phyloP scores from a whole-genome alignment of 2,113 vertebrate genomes.

The Psophia crepitans region DNA sequence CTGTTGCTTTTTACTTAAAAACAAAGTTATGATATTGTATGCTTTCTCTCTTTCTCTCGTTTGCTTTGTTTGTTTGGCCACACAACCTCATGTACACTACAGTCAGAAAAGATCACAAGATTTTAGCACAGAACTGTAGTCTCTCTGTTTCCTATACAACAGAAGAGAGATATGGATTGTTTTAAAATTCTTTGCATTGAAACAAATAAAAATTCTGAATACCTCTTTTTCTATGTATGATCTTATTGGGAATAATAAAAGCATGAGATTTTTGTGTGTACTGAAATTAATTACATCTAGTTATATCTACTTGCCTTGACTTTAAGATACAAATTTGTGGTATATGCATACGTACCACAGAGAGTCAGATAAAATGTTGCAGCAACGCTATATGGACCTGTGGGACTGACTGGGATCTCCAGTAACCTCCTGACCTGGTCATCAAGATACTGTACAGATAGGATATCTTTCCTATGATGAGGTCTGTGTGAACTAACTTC shows the following conservation, averaged over 20 bases:
- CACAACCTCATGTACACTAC: background rate
- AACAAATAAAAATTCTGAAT: background rate
- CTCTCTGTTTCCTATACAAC: background rate
- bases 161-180: background rate
- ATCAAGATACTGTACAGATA: background rate
- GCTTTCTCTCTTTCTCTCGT: background rate
- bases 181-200: background rate
- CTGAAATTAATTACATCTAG: background rate
- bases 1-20: background rate
- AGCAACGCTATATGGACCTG: background rate
- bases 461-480: background rate
- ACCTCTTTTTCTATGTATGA: background rate
- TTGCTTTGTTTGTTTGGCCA: background rate
- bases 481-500: background rate
- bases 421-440: background rate
- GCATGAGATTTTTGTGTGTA: background rate
- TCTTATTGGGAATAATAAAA: background rate
- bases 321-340: background rate
- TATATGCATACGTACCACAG: background rate
- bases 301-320: background rate
- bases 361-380: background rate
- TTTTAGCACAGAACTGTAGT: background rate
- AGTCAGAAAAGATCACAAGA: background rate
- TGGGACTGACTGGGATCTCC: background rate
- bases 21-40: background rate